These are phyloP conservation scores for Sebastes goodei DNA, from an alignment of 2,797 vertebrate genomes.

Conservation along the genomic window DNA sequence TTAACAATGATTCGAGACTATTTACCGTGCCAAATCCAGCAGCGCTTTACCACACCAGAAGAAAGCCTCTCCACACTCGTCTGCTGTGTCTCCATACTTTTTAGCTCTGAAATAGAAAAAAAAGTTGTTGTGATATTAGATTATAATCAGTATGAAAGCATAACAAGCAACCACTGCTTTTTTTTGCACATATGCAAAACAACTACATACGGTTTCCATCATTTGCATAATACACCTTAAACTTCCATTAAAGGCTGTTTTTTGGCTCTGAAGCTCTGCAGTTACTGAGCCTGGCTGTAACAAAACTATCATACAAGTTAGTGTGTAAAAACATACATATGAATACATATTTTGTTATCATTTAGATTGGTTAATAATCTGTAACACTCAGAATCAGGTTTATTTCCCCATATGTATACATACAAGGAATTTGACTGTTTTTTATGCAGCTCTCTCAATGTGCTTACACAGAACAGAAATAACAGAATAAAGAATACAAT, in stretches of 20 bases:
- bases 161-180: neutral
- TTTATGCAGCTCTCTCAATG: too few relatives aligned
- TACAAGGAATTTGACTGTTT: too few relatives aligned
- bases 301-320: neutral
- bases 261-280: neutral
- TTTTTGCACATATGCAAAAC: neutral
- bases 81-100: conserved; percentile 93
- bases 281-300: neutral
- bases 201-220: neutral
- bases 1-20: neutral
- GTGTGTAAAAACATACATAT: too few relatives aligned
- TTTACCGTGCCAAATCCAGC: conserved; percentile 92
- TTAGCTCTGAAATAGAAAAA: conserved; percentile 82
- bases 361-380: too few relatives aligned
- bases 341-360: too few relatives aligned
- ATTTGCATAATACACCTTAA: neutral
- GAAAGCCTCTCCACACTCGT: conserved; percentile 96
- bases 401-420: too few relatives aligned
- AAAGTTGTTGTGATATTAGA: neutral
- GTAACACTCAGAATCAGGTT: too few relatives aligned
- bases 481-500: too few relatives aligned
- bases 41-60: conserved; percentile 95
- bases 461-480: too few relatives aligned
- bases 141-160: neutral
- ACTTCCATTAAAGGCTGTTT: neutral